Base-by-base conservation (phyloP, 1,140 invertebrate genomes). In the Geopemphigus sp. region DNA sequence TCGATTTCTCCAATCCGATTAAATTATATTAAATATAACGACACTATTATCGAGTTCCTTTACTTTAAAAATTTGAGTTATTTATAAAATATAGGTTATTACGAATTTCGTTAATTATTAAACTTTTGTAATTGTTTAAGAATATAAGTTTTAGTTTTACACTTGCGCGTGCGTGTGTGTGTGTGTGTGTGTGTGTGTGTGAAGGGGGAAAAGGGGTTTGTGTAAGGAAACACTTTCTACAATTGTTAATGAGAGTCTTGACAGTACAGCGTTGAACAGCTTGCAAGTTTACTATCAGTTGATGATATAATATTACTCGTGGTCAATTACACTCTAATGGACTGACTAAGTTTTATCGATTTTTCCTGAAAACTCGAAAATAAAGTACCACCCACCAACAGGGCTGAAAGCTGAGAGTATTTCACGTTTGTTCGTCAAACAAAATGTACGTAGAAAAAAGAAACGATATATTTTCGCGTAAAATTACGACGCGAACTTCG, bases 271-370 rank as follows among this genome's bases (percentile, higher is more conserved):
- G 29, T 39, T 39, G 17, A 32, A 22, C 32, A 22, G 32, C 4
- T 15, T 66, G 63, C 12, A 66, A 24, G 39, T 68, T 68, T 68
- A 68, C n/a, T 68, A 24, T 22, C 39, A 24, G 45, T 50, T 45
- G 22, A 68, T 47, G 22, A n/a, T 68, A 68, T 68, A 47, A 68
- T 68, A 24, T 68, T 68, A 47, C 64, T 68, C 22, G n/a, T 47
- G 39, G 39, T 68, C 39, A 68, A 47, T 5, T 66, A 24, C 22
- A 68, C 39, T 50, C 22, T 68, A 68, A 68, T 68, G 64, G 39
- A 47, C 39, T 68, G 39, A 24, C 6, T 2, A 15, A 17, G 1
- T 68, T 22, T 47, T 50, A 50, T 68, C 6, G 39, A 68, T 22
- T 45, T 56, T 56, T 56, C 19, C 6, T 6, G 12, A 14, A 50